Percentiles rank a stretch among this genome's conserved stretches.
Conservation (phyloP, 2,113 vertebrate species). For the Misgurnus anguillicaudatus region DNA sequence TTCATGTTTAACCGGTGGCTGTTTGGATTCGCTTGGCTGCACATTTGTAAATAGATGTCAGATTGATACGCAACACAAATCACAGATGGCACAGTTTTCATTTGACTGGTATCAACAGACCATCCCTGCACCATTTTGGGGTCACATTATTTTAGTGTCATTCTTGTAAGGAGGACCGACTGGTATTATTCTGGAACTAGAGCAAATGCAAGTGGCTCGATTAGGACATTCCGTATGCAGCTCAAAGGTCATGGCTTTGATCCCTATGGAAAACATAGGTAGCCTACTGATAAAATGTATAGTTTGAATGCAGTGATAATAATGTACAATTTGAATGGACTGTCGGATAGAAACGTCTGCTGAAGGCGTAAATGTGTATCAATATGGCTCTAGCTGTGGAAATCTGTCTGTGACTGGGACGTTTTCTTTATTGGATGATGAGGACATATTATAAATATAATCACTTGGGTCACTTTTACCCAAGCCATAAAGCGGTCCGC, state of each 20-base stretch:
- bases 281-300: too few species aligned
- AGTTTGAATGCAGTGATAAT: too few species aligned
- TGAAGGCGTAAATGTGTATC: too few species aligned
- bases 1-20: conserved; percentile 47
- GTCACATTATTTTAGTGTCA: neutral
- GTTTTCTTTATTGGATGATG: conserved; percentile 3
- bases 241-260: too few species aligned
- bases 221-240: too few species aligned
- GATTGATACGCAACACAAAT: conserved; percentile 21
- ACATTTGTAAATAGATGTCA: conserved; percentile 55
- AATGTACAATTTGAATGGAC: too few species aligned
- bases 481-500: neutral
- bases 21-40: conserved; percentile 52
- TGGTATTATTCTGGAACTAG: neutral
- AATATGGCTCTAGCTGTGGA: neutral
- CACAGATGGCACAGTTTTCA: conserved; percentile 41
- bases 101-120: conserved; percentile 18
- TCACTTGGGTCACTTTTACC: neutral
- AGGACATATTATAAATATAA: conserved; percentile 19
- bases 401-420: neutral
- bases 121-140: neutral
- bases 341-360: too few species aligned
- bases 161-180: neutral
- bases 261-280: too few species aligned
- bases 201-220: neutral